Evolutionary conservation across 2,888 invertebrate species (phyloP).

Genomic region (Tachina grossa): DNA sequence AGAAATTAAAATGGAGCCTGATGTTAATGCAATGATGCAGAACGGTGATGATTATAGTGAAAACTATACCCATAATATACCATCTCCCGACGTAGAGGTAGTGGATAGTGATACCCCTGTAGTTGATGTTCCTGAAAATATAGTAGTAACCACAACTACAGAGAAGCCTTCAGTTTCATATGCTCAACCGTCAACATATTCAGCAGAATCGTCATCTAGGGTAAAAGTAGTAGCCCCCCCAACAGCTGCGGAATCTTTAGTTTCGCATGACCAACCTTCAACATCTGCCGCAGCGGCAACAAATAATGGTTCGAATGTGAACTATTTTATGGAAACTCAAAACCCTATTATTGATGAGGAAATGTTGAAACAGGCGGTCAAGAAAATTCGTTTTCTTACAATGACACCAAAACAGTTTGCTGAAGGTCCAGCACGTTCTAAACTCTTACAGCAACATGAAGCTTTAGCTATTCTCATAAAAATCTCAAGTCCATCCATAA

Average conservation of each 20-base stretch:
- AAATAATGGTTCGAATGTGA: slow-evolving; percentile 66
- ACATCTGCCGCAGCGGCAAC: slow-evolving; percentile 29
- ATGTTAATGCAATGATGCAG: slow-evolving; percentile 78
- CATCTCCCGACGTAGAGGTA: slow-evolving; percentile 76
- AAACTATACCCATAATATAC: slow-evolving; percentile 56
- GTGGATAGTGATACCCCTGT: slow-evolving; percentile 77
- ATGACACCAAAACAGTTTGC: slow-evolving; percentile 92
- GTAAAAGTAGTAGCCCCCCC: slow-evolving; percentile 12
- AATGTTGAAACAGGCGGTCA: slow-evolving; percentile 86
- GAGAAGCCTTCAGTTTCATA: neutral
- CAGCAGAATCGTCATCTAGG: neutral
- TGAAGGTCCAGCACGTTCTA: slow-evolving; percentile 90
- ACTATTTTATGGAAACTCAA: slow-evolving; percentile 78
- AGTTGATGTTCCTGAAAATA: slow-evolving; percentile 48
- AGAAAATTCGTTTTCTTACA: slow-evolving; percentile 91
- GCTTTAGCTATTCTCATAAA: slow-evolving; percentile 93
- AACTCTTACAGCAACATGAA: slow-evolving; percentile 89
- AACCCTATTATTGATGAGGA: slow-evolving; percentile 78
- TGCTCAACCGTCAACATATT: slow-evolving; percentile 39
- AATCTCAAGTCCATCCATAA: slow-evolving; percentile 87
- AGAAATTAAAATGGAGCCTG: slow-evolving; percentile 80
- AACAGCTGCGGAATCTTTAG: neutral
- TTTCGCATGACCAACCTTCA: slow-evolving; percentile 30
- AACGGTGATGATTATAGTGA: slow-evolving; percentile 73
- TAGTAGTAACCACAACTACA: slow-evolving; percentile 4